These are phyloP conservation scores for Dorcus hopei DNA, from an alignment of 2,888 invertebrate species.

Conservation along the genomic window DNA sequence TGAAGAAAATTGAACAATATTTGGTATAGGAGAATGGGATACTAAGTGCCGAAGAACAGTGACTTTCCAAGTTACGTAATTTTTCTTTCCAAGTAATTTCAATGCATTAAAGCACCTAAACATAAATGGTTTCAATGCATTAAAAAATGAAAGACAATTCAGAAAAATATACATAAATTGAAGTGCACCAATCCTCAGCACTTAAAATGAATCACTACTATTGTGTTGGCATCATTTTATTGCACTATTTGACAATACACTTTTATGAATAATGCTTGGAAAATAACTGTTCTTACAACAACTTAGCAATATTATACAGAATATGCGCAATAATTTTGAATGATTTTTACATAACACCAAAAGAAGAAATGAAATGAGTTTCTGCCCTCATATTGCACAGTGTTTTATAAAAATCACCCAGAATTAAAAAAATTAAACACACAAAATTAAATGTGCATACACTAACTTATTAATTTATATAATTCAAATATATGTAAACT, in stretches of 20 bases:
- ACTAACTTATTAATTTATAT: conserved; percentile 4
- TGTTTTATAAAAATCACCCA: conserved; percentile 18
- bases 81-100: conserved; percentile 43
- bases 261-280: conserved; percentile 46
- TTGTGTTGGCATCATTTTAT: conserved; percentile 44
- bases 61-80: conserved; percentile 63
- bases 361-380: too few species aligned
- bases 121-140: conserved; percentile 36
- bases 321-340: conserved; percentile 20
- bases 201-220: conserved; percentile 36
- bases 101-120: conserved; percentile 36
- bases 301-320: conserved; percentile 21
- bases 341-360: conserved; percentile 18
- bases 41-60: conserved; percentile 77
- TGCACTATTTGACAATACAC: conserved; percentile 45
- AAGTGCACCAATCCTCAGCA: conserved; percentile 52
- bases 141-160: conserved; percentile 35
- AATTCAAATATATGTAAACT: background rate
- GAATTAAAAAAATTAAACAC: conserved; percentile 19
- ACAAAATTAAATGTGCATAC: conserved; percentile 12
- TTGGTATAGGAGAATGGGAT: background rate
- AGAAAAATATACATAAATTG: conserved; percentile 50
- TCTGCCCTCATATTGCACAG: too few species aligned
- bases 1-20: too few species aligned
- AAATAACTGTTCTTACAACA: conserved; percentile 52